Base-by-base conservation (phyloP, 2,797 vertebrate genomes). In the Girardinus metallicus region DNA sequence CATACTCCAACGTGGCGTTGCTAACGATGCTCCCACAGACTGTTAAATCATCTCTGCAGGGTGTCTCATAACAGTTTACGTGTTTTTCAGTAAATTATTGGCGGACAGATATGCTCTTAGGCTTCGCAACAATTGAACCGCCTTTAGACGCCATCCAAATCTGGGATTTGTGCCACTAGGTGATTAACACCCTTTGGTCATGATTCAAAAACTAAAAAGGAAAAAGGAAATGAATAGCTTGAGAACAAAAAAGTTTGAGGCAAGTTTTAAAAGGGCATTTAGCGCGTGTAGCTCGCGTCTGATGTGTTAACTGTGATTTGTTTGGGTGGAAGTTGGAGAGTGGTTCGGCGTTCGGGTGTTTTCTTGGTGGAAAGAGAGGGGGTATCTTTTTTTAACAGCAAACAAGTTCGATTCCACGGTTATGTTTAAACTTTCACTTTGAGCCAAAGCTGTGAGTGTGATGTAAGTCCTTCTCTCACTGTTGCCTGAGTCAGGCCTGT, bases 91-190 rank as follows among this genome's bases (percentile, higher is more conserved):
- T 76, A 62, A 79, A 60, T 43, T 57, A 78, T 39, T n/a, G 26
- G 60, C 71, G 80, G 84, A 86, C 86, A 89, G 84, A 89, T 85
- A 85, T 84, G 66, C 86, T 88, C 80, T 83, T 72, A 72, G 41
- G 43, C 41, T 44, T 31, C 31, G 43, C 41, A 87, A 84, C 87
- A 86, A 83, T 87, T 83, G 83, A 83, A 49, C 78, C 0, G 39
- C 68, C 80, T 82, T 91, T 88, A 78, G 66, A 87, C 47, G 21
- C 3, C 71, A 81, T 89, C 85, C 90, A 91, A 83, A 91, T 85
- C 91, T 87, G 90, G 92, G 88, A 90, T 80, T 83, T 70, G 68
- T 87, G 88, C 92, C 90, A 92, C 73, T 8, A 85, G 77, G 87
- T 84, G 80, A 91, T 94, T 91, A 92, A 86, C 88, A 89, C 87